These are phyloP conservation scores for Diaperis boleti DNA, from an alignment of 2,888 invertebrate genomes.

Conservation along the genomic window DNA sequence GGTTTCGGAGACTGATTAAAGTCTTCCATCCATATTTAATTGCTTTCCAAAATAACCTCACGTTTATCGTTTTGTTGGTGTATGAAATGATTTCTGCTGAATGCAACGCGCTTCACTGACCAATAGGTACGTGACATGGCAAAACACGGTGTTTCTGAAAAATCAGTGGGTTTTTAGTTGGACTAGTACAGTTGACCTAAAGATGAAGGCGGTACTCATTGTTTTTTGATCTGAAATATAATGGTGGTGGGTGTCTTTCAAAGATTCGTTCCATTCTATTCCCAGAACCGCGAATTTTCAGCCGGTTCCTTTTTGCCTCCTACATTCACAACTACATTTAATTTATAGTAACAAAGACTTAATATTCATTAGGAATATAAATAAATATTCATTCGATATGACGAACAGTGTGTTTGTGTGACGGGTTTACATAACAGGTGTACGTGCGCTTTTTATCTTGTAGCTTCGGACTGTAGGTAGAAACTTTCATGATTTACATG, in stretches of 20 bases:
- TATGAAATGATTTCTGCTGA: constrained; percentile 3
- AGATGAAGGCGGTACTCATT: constrained; percentile 22
- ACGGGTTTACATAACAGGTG: constrained; percentile 38
- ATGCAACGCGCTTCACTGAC: constrained; percentile 10
- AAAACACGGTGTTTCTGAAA: constrained; percentile 5
- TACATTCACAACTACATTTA: constrained; percentile 29
- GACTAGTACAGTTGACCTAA: constrained; percentile 9
- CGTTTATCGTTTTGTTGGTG: constrained; percentile 4
- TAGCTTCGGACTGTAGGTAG: constrained; percentile 33
- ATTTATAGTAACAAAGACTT: constrained; percentile 41
- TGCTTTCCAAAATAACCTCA: constrained; percentile 18
- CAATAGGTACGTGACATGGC: constrained; percentile 10
- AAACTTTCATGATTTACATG: constrained; percentile 31
- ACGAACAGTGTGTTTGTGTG: constrained; percentile 24
- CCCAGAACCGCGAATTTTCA: constrained; percentile 26
- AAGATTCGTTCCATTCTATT: constrained; percentile 7
- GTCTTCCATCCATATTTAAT: constrained; percentile 14
- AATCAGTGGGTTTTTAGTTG: constrained; percentile 7
- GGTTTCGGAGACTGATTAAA: constrained; percentile 15
- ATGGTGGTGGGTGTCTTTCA: constrained; percentile 13
- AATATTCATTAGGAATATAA: constrained; percentile 38
- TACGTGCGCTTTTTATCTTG: constrained; percentile 36
- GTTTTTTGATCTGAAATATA: constrained; percentile 7
- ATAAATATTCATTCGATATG: constrained; percentile 33
- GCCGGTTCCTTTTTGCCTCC: constrained; percentile 29